Evolutionary conservation across 2,888 invertebrate genomes (phyloP).

Genomic region (Melolontha melolontha): DNA sequence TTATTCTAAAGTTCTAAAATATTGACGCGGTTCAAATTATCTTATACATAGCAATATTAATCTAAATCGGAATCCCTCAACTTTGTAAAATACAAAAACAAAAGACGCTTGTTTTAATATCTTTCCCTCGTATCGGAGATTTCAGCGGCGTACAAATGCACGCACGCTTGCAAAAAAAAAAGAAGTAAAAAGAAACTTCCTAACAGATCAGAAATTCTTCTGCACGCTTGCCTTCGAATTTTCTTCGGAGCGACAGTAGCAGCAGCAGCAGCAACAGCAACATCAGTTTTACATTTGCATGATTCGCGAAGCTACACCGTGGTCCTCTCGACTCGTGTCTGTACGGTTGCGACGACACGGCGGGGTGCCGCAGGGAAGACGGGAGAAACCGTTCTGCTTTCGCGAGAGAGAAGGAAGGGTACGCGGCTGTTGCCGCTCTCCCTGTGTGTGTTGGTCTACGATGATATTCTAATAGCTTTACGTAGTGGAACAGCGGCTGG

Average conservation of each 20-base stretch:
- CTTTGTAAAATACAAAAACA: constrained; percentile 7
- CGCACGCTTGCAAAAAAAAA: neutral
- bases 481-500: constrained; percentile 46
- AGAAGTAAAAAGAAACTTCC: constrained; percentile 17
- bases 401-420: constrained; percentile 6
- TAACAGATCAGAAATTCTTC: constrained; percentile 36
- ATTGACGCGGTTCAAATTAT: too few relatives aligned
- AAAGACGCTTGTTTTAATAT: constrained; percentile 20
- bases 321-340: constrained; percentile 7
- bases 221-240: constrained; percentile 36
- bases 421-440: constrained; percentile 1
- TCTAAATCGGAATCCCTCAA: too few relatives aligned
- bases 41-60: too few relatives aligned
- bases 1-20: too few relatives aligned
- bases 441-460: constrained; percentile 31
- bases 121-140: constrained; percentile 3
- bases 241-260: constrained; percentile 11
- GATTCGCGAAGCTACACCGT: constrained; percentile 16
- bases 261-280: neutral
- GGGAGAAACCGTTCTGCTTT: constrained; percentile 24
- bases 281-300: constrained; percentile 33
- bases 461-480: constrained; percentile 44
- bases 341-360: constrained; percentile 7
- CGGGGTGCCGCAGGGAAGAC: constrained; percentile 18
- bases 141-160: constrained; percentile 5